Conservation (phyloP, 2,797 vertebrate species). For the Hylomyscus alleni region DNA sequence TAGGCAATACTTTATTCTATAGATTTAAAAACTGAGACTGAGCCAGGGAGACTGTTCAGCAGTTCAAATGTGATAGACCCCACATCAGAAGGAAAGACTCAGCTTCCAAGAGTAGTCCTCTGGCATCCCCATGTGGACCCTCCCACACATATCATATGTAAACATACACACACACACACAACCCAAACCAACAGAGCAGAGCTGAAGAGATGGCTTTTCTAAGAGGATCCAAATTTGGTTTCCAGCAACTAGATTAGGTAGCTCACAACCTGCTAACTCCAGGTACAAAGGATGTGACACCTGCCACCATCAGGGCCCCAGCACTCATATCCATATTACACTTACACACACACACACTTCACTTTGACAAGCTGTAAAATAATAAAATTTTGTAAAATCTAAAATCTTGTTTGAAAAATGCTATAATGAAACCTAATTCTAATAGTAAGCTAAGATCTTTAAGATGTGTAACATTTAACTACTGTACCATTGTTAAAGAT, state of each 20-base stretch:
- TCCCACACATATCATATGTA: not conserved
- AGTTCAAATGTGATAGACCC: not conserved
- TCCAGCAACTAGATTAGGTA: not conserved
- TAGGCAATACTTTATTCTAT: not conserved
- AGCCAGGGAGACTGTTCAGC: not conserved
- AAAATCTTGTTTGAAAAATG: not conserved
- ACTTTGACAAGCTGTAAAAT: conserved; percentile 11
- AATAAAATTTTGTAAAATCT: not conserved
- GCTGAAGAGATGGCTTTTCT: not conserved
- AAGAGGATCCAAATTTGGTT: not conserved
- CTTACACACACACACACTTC: not conserved
- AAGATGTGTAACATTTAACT: not conserved
- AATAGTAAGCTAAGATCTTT: not conserved
- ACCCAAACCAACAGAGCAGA: not conserved
- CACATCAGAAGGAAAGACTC: not conserved
- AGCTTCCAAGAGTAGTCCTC: not conserved
- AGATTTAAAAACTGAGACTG: not conserved
- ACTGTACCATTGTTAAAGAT: not conserved
- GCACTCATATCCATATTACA: too few relatives aligned
- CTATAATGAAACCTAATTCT: not conserved
- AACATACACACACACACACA: not conserved
- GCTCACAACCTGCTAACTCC: not conserved
- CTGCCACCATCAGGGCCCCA: not conserved
- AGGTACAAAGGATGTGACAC: not conserved
- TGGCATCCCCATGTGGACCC: not conserved